A percentile compares a stretch with the other conserved stretches of the same genome.
phyloP scores from a whole-genome alignment of 2,888 invertebrate species.

The Agrotis exclamationis region DNA sequence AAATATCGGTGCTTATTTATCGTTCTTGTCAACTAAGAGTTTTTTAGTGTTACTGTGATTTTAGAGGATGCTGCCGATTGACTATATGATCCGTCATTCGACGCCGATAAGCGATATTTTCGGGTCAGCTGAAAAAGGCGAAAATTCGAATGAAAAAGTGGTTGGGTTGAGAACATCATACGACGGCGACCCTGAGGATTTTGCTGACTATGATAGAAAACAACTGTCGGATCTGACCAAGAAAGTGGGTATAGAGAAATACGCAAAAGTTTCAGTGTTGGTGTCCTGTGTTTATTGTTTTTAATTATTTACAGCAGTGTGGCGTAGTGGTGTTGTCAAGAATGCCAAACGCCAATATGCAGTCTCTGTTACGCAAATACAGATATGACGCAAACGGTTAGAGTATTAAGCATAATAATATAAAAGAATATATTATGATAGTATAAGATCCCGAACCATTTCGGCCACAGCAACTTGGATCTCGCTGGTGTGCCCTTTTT shows the following conservation, averaged over 20 bases:
- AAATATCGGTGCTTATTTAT: constrained; percentile 4
- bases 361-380: constrained; percentile 85
- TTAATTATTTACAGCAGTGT: constrained; percentile 78
- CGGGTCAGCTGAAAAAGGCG: constrained; percentile 48
- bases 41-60: constrained; percentile 61
- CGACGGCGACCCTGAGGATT: constrained; percentile 69
- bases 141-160: constrained; percentile 67
- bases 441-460: no score
- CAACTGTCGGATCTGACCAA: constrained; percentile 40
- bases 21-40: constrained; percentile 15
- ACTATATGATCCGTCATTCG: constrained; percentile 67
- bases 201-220: constrained; percentile 64
- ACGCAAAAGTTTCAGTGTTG: not conserved
- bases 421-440: no score
- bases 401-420: constrained; percentile 54
- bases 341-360: constrained; percentile 80
- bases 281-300: not conserved
- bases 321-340: constrained; percentile 84
- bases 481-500: no score
- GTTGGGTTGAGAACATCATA: constrained; percentile 60
- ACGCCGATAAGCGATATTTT: not conserved
- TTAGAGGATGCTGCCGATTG: constrained; percentile 76
- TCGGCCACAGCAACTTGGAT: no score
- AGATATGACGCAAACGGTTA: constrained; percentile 85
- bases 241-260: constrained; percentile 68